Conservation (phyloP, 2,797 vertebrate genomes). For the Hippopotamyrus pictus region DNA sequence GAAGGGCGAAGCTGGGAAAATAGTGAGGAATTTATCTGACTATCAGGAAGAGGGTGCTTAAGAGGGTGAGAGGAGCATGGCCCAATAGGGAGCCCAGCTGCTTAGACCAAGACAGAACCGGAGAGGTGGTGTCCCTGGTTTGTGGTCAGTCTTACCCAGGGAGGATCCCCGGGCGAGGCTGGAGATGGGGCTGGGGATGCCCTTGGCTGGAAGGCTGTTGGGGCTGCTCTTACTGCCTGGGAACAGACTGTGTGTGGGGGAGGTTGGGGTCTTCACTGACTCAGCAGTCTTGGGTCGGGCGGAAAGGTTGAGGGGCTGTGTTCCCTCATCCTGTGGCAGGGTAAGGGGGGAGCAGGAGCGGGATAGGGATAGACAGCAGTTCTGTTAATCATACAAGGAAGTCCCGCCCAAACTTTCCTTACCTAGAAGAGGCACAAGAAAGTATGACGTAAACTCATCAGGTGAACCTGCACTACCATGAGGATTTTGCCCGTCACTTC, state of each 20-base stretch:
- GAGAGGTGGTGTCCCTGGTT: neutral
- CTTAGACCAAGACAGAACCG: neutral
- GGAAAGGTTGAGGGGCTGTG: slow-evolving; percentile 90
- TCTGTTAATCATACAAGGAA: neutral
- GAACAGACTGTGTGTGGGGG: slow-evolving; percentile 79
- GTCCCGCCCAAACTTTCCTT: neutral
- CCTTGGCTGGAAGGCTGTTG: slow-evolving; percentile 67
- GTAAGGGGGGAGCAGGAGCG: too few species aligned
- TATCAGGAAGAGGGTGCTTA: neutral
- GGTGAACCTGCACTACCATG: neutral
- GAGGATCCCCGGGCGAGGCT: slow-evolving; percentile 77
- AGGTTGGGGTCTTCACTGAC: slow-evolving; percentile 73
- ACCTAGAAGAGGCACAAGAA: neutral
- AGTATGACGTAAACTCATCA: neutral
- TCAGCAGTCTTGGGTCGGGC: slow-evolving; percentile 85
- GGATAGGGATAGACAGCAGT: slow-evolving; percentile 49
- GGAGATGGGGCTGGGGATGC: slow-evolving; percentile 77
- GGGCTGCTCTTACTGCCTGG: slow-evolving; percentile 78
- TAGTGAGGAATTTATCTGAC: neutral
- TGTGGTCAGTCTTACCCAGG: slow-evolving; percentile 65
- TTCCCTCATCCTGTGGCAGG: slow-evolving; percentile 74
- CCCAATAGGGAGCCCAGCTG: neutral
- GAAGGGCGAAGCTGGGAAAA: neutral
- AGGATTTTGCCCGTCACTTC: neutral
- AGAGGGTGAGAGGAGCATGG: neutral